Evolutionary conservation across 1,140 invertebrate species (phyloP), one percentile per base, ranked within the genome.

Genomic region (Orius laevigatus): DNA sequence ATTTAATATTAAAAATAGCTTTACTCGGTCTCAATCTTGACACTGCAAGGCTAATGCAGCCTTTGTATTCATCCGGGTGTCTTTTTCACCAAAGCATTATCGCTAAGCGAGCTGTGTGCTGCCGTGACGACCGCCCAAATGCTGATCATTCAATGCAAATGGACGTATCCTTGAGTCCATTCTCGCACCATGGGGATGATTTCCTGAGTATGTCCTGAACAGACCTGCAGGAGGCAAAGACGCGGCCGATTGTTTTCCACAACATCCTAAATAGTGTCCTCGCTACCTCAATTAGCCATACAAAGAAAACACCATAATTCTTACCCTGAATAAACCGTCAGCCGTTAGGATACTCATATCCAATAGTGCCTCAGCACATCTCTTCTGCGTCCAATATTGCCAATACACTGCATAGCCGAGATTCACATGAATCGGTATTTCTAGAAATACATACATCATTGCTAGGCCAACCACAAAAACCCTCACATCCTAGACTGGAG

Each of bases 161-260:
- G 96, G 59, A 99, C 94, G 53, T n/a, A 99, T 98, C 48, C 96
- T 73, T 9, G 93, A 5, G 95, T 96, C 92, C 94, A 99, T 70
- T 99, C 94, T 47, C 92, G n/a, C 91, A 50, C 86, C 87, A n/a
- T n/a, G 41, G 90, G 92, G 60, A 98, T 92, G 18, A 97, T 84
- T 73, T 97, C 79, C 57, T 91, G 81, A 55, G 84, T n/a, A 82
- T 50, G 91, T 95, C 41, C 96, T 76, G 60, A 98, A 83, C 25
- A 99, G n/a, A 68, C 55, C 92, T 77, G n/a, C 43, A 99, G 68
- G 42, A 99, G 72, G 64, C 95, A 98, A 2, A 99, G 70, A 36
- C n/a, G 95, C 95, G 54, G 96, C 95, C 58, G 92, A 97, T 69
- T 99, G 96, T 68, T 99, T 99, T 1, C n/a, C n/a, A 99, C 95